Evolutionary conservation across 2,888 invertebrate species (phyloP).

Genomic region (Sturmia bella): DNA sequence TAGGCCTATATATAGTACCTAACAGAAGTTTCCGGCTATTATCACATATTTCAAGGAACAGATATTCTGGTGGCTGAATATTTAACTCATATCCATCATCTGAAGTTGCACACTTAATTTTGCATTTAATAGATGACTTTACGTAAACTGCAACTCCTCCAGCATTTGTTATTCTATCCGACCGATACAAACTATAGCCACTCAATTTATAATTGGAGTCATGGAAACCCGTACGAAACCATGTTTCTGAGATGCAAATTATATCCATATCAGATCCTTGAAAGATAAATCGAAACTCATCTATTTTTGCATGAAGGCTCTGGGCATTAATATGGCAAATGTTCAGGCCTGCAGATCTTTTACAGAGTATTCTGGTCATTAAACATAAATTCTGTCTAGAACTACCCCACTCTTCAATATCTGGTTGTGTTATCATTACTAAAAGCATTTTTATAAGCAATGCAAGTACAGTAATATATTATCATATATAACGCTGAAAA

Average conservation of each 20-base stretch:
- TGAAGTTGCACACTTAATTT: too few relatives aligned
- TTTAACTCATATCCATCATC: too few relatives aligned
- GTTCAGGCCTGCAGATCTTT: not conserved
- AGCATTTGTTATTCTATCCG: not conserved
- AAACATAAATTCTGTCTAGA: not conserved
- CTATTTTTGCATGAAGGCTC: too few relatives aligned
- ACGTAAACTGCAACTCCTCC: not conserved
- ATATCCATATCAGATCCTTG: not conserved
- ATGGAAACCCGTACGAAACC: not conserved
- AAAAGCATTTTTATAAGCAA: not conserved
- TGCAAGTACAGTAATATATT: not conserved
- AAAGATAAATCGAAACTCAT: too few relatives aligned
- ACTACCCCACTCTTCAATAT: not conserved
- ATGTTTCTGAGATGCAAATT: conserved; percentile 1
- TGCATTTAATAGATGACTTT: not conserved
- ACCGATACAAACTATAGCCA: too few relatives aligned
- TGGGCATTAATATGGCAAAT: too few relatives aligned
- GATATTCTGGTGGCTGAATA: too few relatives aligned
- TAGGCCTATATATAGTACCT: too few relatives aligned
- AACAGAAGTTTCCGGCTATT: too few relatives aligned
- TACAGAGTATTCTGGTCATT: not conserved
- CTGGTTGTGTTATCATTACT: not conserved
- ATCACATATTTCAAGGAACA: too few relatives aligned
- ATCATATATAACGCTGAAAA: too few relatives aligned
- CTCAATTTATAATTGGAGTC: not conserved